Base-by-base conservation (phyloP, 1,140 invertebrate species). In the Eulimnadia texana region DNA sequence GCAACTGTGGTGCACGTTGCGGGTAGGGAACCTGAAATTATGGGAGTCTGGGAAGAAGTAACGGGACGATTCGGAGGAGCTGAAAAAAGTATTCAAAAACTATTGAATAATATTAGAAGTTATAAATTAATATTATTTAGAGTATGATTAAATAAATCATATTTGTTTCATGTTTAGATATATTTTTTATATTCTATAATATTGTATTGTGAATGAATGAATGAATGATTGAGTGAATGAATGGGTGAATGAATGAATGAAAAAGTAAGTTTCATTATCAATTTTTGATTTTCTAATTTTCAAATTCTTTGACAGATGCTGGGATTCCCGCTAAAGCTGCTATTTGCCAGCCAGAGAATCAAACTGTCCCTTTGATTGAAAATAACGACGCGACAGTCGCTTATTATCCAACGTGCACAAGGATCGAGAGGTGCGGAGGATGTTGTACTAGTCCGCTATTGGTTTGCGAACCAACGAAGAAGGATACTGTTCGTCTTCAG, bases 381-480 rank as follows among this genome's bases (percentile, higher is more conserved):
- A 64, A 67, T 16, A 64, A 64, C 0, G 78, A 84, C 65, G 72
- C 77, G 1, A 75, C 76, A 49, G 68, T 77, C 3, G 69, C 81
- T 27, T 82, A 81, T 62, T 78, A 75, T 63, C 85, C 85, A 0
- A 68, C 73, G 24, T 88, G 85, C 66, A 83, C 81, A 1, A 68
- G 81, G 50, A 71, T 87, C 1, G 80, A 81, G 62, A 75, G 81
- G 63, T 88, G 85, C 68, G 79, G 81, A 10, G 85, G 85, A 2
- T 88, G 85, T 68, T 88, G 85, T 66, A 69, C 70, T 1, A 78
- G 80, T 54, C 66, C 72, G 16, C 65, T 82, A 50, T 72, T 84
- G 10, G 73, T 73, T 3, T 88, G 85, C 67, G 80, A 83, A 63
- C 79, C 85, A 1, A 77, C 68, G 11, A 71, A 71, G 51, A 72